phyloP scores from a whole-genome alignment of 2,113 vertebrate genomes.

The Chamaea fasciata region DNA sequence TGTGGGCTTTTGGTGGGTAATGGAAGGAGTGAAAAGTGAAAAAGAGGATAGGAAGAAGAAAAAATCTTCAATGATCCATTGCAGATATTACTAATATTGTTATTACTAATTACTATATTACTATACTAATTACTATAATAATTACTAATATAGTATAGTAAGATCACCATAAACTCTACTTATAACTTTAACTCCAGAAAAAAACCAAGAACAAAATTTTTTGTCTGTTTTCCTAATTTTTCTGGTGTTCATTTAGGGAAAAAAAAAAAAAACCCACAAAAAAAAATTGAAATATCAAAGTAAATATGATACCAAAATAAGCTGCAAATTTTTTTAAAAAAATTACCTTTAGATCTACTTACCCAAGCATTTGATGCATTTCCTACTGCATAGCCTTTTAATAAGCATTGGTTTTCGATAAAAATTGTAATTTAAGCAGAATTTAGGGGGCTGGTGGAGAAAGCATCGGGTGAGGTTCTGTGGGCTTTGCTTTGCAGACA shows the following conservation, averaged over 20 bases:
- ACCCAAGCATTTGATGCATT: not conserved
- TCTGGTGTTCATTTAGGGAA: not conserved
- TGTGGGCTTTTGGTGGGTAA: not conserved
- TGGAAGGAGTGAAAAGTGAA: not conserved
- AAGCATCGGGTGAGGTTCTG: not conserved
- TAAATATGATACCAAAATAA: not conserved
- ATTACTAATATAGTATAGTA: not conserved
- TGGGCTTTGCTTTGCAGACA: not conserved
- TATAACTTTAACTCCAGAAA: not conserved
- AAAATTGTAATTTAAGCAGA: not conserved
- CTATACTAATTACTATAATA: too few relatives aligned
- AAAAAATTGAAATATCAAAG: not conserved
- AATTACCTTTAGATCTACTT: not conserved
- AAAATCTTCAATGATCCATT: not conserved
- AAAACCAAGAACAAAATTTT: rapidly evolving
- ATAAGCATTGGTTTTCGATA: not conserved
- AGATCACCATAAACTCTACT: not conserved
- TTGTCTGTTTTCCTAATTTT: not conserved
- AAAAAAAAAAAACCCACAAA: not conserved
- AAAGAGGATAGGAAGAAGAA: not conserved
- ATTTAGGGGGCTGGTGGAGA: not conserved
- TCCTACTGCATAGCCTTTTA: not conserved
- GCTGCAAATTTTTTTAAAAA: not conserved
- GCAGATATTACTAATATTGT: not conserved
- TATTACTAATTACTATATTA: too few relatives aligned